Conservation (phyloP, 2,797 vertebrate species). For the Tragelaphus oryx region DNA sequence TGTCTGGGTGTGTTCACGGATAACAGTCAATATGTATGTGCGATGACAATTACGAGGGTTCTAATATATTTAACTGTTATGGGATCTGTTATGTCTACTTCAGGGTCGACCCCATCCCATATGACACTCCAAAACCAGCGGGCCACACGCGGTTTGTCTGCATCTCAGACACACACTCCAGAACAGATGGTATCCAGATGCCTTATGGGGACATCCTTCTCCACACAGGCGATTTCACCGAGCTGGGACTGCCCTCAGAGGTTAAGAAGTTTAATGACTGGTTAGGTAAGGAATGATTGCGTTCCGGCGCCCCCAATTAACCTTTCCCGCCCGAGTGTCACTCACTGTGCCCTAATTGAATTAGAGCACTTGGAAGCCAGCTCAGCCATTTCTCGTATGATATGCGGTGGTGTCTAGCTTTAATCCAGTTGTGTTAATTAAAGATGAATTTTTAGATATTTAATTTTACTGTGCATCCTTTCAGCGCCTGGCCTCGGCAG, state of each 20-base stretch:
- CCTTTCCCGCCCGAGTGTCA: slow-evolving; percentile 82
- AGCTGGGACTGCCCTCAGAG: slow-evolving; percentile 97
- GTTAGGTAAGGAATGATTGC: slow-evolving; percentile 94
- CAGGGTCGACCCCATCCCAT: slow-evolving; percentile 93
- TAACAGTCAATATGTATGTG: slow-evolving; percentile 59
- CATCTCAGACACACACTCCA: slow-evolving; percentile 97
- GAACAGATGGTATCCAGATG: slow-evolving; percentile 99
- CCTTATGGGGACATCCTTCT: slow-evolving; percentile 98
- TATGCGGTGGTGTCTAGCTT: slow-evolving; percentile 74
- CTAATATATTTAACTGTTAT: slow-evolving; percentile 77
- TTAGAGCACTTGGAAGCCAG: slow-evolving; percentile 80
- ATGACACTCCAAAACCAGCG: slow-evolving; percentile 95
- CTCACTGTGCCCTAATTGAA: slow-evolving; percentile 86
- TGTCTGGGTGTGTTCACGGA: neutral
- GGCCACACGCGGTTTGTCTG: slow-evolving; percentile 98
- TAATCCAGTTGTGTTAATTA: slow-evolving; percentile 80
- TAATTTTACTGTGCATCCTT: slow-evolving; percentile 70
- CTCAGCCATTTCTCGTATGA: slow-evolving; percentile 67
- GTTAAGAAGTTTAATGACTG: slow-evolving; percentile 99
- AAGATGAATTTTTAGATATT: slow-evolving; percentile 77
- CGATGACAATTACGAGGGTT: slow-evolving; percentile 66
- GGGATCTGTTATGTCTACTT: slow-evolving; percentile 83
- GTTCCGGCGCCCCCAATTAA: slow-evolving; percentile 86
- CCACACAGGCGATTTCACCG: slow-evolving; percentile 98
- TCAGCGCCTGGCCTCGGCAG: slow-evolving; percentile 47